phyloP scores from a whole-genome alignment of 2,113 vertebrate genomes.

The Mesembrinibis cayennensis region DNA sequence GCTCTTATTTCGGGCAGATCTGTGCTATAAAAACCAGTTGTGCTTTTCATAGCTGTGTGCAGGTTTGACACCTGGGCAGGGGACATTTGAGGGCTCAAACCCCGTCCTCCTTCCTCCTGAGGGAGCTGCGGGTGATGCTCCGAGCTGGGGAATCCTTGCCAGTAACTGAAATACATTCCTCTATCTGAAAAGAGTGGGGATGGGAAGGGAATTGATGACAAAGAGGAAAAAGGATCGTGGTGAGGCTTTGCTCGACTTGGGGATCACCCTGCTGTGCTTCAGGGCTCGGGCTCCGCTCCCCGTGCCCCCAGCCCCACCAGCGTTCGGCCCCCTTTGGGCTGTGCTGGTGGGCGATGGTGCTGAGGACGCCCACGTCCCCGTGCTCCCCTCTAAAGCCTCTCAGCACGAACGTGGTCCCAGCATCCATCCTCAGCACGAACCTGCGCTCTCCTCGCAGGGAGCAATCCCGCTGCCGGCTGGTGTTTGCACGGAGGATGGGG shows the following conservation, averaged over 20 bases:
- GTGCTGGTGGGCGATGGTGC: fast-evolving
- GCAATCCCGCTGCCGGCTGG: fast-evolving
- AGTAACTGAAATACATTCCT: background rate
- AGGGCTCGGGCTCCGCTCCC: background rate
- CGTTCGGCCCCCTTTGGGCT: background rate
- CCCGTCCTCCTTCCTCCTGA: background rate
- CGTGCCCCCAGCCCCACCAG: fast-evolving
- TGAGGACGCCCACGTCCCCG: background rate
- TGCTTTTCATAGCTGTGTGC: background rate
- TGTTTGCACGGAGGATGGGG: background rate
- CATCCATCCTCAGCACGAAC: background rate
- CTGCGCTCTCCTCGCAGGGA: fast-evolving
- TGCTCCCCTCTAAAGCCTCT: background rate
- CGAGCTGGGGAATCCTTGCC: background rate
- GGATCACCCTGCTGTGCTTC: background rate
- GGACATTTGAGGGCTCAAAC: background rate
- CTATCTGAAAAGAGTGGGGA: background rate
- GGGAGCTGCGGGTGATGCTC: background rate
- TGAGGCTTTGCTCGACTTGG: background rate
- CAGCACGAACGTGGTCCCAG: fast-evolving
- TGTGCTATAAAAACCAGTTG: background rate
- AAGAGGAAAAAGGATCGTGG: background rate
- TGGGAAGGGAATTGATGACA: background rate
- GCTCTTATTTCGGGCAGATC: background rate
- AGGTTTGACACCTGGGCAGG: background rate